Evolutionary conservation across 2,888 invertebrate species (phyloP), one percentile per base, ranked within the genome.

Genomic region (Lapara coniferarum): DNA sequence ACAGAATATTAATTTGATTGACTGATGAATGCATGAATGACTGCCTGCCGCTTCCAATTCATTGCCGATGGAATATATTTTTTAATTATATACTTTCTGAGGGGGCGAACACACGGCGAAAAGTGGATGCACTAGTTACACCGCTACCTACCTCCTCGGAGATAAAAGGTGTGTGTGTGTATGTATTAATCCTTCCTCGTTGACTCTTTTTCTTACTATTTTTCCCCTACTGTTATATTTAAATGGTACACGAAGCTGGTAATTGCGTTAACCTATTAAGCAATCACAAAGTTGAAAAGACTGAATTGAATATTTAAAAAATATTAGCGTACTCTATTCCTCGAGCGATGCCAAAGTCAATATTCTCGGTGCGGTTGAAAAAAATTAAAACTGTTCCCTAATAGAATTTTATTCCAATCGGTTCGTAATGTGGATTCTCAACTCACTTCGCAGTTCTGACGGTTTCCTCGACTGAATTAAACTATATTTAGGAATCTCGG

Each of bases 401-500:
- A 55, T 55, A 37, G 44, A 67, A 67, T 63, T 63, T 63, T 63
- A 63, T 77, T 74, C 75, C 75, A 79, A 77, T 78, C 78, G 72
- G 72, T 75, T 79, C 75, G 78, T 74, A 76, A 79, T 76, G 80
- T 77, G 76, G 79, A 77, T 78, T 75, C 76, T 70, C 69, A 78
- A 78, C 79, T 77, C 78, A 76, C 74, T 77, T 78, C 76, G 73
- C 73, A 72, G 71, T 73, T 72, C 76, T 71, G 72, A 71, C 75
- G 77, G 75, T 74, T 70, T 69, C 63, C 69, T 71, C 71, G 71
- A 73, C 46, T 19, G 76, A 81, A 80, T 81, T 81, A 81, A 81
- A 80, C 75, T 81, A 74, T 77, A 81, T 81, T 79, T 80, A 81
- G 78, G 78, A 77, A 76, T 76, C 74, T 72, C 79, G 75, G 71